These are phyloP conservation scores for Drosophila leonis DNA, from an alignment of 2,888 invertebrate genomes.

Conservation along the genomic window DNA sequence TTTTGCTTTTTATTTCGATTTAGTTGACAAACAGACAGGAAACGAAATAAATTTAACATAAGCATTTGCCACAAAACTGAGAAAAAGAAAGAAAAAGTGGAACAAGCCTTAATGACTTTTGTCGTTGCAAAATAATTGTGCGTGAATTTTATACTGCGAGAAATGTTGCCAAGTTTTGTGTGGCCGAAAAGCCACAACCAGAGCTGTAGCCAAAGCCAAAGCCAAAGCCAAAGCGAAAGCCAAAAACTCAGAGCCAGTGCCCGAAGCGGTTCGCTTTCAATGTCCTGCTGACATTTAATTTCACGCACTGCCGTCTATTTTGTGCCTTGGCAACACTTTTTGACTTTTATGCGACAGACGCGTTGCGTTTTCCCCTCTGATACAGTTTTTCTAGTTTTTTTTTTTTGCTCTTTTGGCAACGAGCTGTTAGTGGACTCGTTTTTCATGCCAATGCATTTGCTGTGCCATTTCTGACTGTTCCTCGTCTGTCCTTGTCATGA, in stretches of 20 bases:
- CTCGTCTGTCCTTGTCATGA: slow-evolving; percentile 7
- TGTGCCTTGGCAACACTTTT: slow-evolving; percentile 78
- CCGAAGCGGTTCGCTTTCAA: slow-evolving; percentile 60
- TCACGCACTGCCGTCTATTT: slow-evolving; percentile 79
- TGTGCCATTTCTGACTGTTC: slow-evolving; percentile 1
- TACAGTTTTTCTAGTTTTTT: neutral
- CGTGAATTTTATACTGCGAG: slow-evolving; percentile 65
- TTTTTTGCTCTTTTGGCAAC: slow-evolving; percentile 8
- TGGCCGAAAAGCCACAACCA: slow-evolving; percentile 16
- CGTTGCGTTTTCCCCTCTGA: slow-evolving; percentile 5
- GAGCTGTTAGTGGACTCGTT: slow-evolving; percentile 20
- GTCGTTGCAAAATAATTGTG: slow-evolving; percentile 78
- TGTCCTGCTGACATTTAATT: slow-evolving; percentile 80
- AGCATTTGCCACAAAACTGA: slow-evolving; percentile 56
- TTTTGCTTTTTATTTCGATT: slow-evolving; percentile 19
- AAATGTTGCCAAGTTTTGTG: slow-evolving; percentile 45
- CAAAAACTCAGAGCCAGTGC: slow-evolving; percentile 12
- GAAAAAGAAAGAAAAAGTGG: slow-evolving; percentile 19
- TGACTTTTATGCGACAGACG: slow-evolving; percentile 70
- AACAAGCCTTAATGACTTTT: slow-evolving; percentile 75
- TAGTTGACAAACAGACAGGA: slow-evolving; percentile 49
- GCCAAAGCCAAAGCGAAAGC: slow-evolving; percentile 18
- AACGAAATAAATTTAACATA: slow-evolving; percentile 67
- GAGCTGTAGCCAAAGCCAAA: slow-evolving; percentile 25
- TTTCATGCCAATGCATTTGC: slow-evolving; percentile 19